These are phyloP conservation scores for Trogon melanurus DNA, from an alignment of 2,113 vertebrate species.

Conservation along the genomic window DNA sequence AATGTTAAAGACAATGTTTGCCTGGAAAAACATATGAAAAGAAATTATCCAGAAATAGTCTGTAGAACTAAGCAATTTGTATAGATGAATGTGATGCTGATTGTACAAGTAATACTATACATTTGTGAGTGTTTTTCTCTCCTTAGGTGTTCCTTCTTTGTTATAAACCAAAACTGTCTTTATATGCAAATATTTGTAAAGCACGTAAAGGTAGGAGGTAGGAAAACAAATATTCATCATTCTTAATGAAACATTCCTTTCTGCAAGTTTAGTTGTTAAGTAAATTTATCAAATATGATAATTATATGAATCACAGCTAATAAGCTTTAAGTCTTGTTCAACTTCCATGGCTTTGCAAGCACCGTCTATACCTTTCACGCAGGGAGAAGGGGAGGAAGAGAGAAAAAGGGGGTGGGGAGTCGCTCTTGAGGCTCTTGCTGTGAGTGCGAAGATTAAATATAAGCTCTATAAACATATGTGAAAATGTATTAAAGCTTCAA, in stretches of 20 bases:
- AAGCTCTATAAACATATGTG: neutral
- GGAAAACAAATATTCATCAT: slow-evolving; percentile 26
- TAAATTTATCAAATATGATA: neutral
- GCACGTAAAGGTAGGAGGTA: neutral
- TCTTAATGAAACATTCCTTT: neutral
- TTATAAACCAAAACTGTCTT: neutral
- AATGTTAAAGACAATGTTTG: neutral
- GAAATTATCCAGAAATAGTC: neutral
- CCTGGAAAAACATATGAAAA: neutral
- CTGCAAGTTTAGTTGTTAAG: neutral
- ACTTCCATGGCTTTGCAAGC: neutral
- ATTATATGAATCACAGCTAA: slow-evolving; percentile 1
- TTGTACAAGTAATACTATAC: too few species aligned
- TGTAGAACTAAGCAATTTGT: neutral
- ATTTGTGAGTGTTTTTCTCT: too few species aligned
- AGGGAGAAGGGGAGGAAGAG: neutral
- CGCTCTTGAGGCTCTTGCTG: neutral
- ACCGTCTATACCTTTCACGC: neutral
- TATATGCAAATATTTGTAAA: neutral
- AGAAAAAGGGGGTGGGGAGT: neutral
- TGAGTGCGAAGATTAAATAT: neutral
- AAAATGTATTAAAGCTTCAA: neutral
- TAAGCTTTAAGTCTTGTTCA: neutral
- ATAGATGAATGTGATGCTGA: neutral
- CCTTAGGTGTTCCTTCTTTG: neutral